phyloP scores from a whole-genome alignment of 2,888 invertebrate species.

The Dusona sp. region DNA sequence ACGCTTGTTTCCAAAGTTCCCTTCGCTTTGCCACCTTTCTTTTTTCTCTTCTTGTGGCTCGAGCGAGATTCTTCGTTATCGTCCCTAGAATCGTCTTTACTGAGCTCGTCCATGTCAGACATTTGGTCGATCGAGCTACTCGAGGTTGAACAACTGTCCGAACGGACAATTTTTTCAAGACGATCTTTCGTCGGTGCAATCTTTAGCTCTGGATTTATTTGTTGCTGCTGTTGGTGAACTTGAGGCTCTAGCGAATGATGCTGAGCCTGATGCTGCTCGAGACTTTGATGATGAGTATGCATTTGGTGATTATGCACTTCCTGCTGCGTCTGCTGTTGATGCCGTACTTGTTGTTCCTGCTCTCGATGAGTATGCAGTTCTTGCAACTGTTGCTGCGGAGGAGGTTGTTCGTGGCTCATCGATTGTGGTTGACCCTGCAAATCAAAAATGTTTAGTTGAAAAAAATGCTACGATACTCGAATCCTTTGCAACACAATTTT shows the following conservation, averaged over 20 bases:
- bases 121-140: constrained; percentile 76
- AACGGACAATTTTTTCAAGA: constrained; percentile 39
- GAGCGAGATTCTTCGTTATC: constrained; percentile 44
- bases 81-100: constrained; percentile 66
- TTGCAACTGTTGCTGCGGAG: constrained; percentile 76
- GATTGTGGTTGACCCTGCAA: constrained; percentile 73
- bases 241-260: constrained; percentile 73
- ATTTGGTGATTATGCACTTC: constrained; percentile 73
- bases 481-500: constrained; percentile 2
- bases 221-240: constrained; percentile 70
- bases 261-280: constrained; percentile 72
- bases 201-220: constrained; percentile 17
- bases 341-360: constrained; percentile 74
- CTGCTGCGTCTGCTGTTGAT: constrained; percentile 64
- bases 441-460: not conserved
- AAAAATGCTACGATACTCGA: constrained; percentile 1
- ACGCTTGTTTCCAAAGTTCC: constrained; percentile 83
- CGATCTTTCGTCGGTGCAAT: constrained; percentile 11
- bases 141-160: constrained; percentile 71
- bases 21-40: constrained; percentile 83
- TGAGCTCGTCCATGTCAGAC: constrained; percentile 73
- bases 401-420: constrained; percentile 68
- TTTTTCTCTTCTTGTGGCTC: constrained; percentile 72
- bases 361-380: constrained; percentile 77
- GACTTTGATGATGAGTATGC: constrained; percentile 71